Base-by-base conservation (phyloP, 2,113 vertebrate genomes). In the Chascanopsetta lugubris region DNA sequence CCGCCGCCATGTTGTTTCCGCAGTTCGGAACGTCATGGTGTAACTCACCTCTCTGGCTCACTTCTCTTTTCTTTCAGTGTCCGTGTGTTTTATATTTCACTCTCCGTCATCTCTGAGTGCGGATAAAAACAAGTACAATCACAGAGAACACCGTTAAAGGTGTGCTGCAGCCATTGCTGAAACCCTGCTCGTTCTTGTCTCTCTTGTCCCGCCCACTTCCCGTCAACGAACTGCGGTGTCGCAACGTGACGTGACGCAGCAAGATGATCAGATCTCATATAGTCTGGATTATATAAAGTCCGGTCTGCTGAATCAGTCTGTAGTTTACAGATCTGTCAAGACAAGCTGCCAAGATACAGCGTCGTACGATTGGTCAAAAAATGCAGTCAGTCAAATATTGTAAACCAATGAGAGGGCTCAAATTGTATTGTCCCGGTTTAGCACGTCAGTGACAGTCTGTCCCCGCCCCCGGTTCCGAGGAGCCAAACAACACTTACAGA, bases 131-230 rank as follows among this genome's bases (percentile, higher is more conserved):
- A n/a, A n/a, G n/a, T n/a, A 38, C 34, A 15, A 15, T 13, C 34
- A 1, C 34, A 3, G 34, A 3, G 34, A 13, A 36, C 11, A 12
- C 2, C 11, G 3, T 13, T 13, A 15, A 38, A 15, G 4, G 4
- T 6, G 4, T 5, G 4, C 13, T 5, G 34, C 34, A 15, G 34
- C 18, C 18, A 17, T 45, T 20, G 2, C 36, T 2, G 15, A n/a
- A n/a, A n/a, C n/a, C n/a, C n/a, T n/a, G n/a, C n/a, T n/a, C n/a
- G n/a, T n/a, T n/a, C n/a, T n/a, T 30, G 8, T 18, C 6, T 64
- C 20, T 25, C 2, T 5, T 38, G 40, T 6, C 24, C 79, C 85
- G 1, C 79, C 83, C 79, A 72, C 67, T 89, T 89, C 85, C 85
- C 83, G 85, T 86, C 48, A 85, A 5, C 1, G 2, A n/a, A 29